A percentile compares a stretch with the other conserved stretches of the same genome.
phyloP scores from a whole-genome alignment of 2,113 vertebrate genomes.

The Coryphaenoides rupestris region DNA sequence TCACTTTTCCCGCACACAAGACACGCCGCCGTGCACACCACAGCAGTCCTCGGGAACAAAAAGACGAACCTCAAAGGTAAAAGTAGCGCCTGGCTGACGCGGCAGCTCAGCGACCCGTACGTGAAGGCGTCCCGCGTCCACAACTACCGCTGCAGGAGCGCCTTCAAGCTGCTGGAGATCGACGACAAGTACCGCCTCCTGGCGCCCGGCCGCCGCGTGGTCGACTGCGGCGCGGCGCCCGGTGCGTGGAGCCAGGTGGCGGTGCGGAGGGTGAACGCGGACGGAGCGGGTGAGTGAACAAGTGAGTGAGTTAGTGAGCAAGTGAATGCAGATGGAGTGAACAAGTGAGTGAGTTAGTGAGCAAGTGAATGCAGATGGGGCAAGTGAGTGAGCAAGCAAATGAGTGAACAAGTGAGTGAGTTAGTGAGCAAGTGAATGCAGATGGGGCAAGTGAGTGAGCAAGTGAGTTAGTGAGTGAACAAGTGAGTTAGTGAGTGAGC shows the following conservation, averaged over 20 bases:
- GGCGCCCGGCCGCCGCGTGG: conserved; percentile 75
- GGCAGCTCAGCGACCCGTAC: conserved; percentile 85
- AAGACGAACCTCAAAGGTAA: conserved; percentile 53
- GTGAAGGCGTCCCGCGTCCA: conserved; percentile 79
- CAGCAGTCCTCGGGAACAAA: conserved; percentile 43
- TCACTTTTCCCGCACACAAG: conserved; percentile 20
- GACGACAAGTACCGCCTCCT: conserved; percentile 78
- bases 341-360: no score
- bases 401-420: no score
- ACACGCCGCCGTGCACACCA: conserved; percentile 69
- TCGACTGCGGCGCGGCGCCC: conserved; percentile 91
- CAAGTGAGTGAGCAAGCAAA: no score
- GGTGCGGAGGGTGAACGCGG: conserved; percentile 82
- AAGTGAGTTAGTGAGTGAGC: no score
- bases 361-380: background rate
- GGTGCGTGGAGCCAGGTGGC: conserved; percentile 96
- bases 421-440: no score
- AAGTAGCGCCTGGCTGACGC: conserved; percentile 75
- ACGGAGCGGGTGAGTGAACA: conserved; percentile 79
- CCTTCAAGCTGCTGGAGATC: conserved; percentile 90
- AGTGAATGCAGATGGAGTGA: no score
- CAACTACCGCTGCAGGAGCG: conserved; percentile 87
- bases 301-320: no score
- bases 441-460: no score
- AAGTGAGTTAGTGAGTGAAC: no score